Percentiles rank a stretch among this genome's conserved stretches.
These are phyloP conservation scores for Caracal caracal DNA, from an alignment of 2,113 vertebrate species.

Conservation along the genomic window DNA sequence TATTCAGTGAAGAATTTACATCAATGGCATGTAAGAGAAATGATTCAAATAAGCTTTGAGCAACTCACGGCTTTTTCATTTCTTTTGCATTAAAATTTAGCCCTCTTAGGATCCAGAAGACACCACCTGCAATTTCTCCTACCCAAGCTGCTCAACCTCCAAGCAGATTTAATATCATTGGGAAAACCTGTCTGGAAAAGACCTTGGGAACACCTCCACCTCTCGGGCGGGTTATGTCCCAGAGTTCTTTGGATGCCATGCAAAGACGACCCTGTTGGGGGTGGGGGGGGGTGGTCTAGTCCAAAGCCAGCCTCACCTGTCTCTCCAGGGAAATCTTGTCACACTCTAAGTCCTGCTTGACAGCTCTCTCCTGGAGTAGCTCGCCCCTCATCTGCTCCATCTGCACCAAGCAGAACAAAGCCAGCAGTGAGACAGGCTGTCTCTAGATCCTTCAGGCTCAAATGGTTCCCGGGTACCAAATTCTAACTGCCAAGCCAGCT, in stretches of 20 bases:
- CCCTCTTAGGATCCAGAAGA: not conserved
- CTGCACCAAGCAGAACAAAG: conserved; percentile 84
- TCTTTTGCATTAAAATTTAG: not conserved
- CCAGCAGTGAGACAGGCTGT: not conserved
- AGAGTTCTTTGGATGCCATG: not conserved
- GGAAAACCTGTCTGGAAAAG: not conserved
- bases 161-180: not conserved
- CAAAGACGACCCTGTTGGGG: not conserved
- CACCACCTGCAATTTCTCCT: not conserved
- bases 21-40: not conserved
- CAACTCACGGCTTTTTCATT: not conserved
- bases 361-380: conserved; percentile 95
- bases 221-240: not conserved
- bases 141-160: not conserved
- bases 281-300: not conserved
- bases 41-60: not conserved
- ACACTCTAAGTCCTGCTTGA: conserved; percentile 96
- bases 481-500: not conserved
- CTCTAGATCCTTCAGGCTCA: not conserved
- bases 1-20: not conserved
- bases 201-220: not conserved
- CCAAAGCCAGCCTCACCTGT: conserved; percentile 89
- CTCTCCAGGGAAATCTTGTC: conserved; percentile 98
- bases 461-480: not conserved
- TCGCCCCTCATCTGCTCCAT: conserved; percentile 97